phyloP scores from a whole-genome alignment of 2,888 invertebrate species.

The Petrophora chlorosata region DNA sequence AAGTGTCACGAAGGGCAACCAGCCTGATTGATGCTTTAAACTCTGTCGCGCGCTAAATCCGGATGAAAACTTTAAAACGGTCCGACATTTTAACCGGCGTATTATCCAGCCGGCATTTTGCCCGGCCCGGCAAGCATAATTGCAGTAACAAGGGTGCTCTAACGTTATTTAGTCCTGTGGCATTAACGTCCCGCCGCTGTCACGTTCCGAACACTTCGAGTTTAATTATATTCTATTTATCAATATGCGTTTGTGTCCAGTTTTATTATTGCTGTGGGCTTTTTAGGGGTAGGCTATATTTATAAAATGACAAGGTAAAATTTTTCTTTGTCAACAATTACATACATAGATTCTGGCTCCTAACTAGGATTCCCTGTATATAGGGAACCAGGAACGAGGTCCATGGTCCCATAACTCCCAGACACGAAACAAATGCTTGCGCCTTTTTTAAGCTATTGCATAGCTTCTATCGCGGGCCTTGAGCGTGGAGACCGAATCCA shows the following conservation, averaged over 20 bases:
- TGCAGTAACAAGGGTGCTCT: slow-evolving; percentile 79
- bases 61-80: slow-evolving; percentile 68
- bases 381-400: no score
- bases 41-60: slow-evolving; percentile 59
- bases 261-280: slow-evolving; percentile 33
- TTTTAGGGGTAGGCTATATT: no score
- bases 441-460: no score
- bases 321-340: no score
- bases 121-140: slow-evolving; percentile 59
- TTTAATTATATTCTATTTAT: slow-evolving; percentile 73
- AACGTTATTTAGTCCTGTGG: slow-evolving; percentile 75
- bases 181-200: slow-evolving; percentile 70
- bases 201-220: slow-evolving; percentile 63
- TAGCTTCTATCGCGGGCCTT: no score
- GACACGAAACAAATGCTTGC: no score
- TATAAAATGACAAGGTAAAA: no score
- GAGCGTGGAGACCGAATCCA: no score
- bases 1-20: slow-evolving; percentile 40
- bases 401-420: no score
- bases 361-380: no score
- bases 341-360: no score
- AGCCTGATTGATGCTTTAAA: slow-evolving; percentile 67
- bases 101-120: slow-evolving; percentile 52
- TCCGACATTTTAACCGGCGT: slow-evolving; percentile 59
- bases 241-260: slow-evolving; percentile 54